Base-by-base conservation (phyloP, 2,797 vertebrate species). In the Echiichthys vipera region DNA sequence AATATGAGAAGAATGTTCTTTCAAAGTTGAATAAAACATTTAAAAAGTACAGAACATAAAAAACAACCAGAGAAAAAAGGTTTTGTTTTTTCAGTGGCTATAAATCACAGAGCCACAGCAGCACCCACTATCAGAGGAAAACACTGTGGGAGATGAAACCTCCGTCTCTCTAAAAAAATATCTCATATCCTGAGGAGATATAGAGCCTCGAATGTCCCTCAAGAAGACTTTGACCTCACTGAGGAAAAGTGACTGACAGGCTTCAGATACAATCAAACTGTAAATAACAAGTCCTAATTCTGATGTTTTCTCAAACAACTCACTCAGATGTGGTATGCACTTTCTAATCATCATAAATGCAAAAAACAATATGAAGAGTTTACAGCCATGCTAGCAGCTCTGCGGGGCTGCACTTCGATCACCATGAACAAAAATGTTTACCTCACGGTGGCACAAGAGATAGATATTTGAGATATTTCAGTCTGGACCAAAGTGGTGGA, bases 141-240 rank as follows among this genome's bases (percentile, higher is more conserved):
- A 30, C 46, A 9, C 71, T 5, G 58, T 36, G 53, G 62, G 65
- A 75, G 64, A 67, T 18, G 25, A 50, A 64, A 58, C 20, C 56
- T 57, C 37, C 42, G 55, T 80, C 74, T 50, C 39, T 30, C 18
- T 73, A 20, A 40, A 54, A 74, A n/a, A 46, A 68, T 17, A 69
- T 62, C 67, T 74, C 37, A 71, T 42, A 50, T 76, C 69, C 69
- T 63, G 66, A 40, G 18, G 46, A 56, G 24, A 64, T 8, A 64
- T 8, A 5, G 3, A 67, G 37, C 27, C 24, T 37, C 37, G 18
- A 53, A 47, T 0, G 2, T 49, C 15, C 32, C 32, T 40, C 13
- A 14, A 34, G 39, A 65, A 50, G 4, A 46, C 18, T 46, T 53
- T 30, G 30, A 34, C 50, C 14, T 57, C 50, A 65, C 51, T 30